Base-by-base conservation (phyloP, 2,888 invertebrate genomes). In the Monopis laevigella region DNA sequence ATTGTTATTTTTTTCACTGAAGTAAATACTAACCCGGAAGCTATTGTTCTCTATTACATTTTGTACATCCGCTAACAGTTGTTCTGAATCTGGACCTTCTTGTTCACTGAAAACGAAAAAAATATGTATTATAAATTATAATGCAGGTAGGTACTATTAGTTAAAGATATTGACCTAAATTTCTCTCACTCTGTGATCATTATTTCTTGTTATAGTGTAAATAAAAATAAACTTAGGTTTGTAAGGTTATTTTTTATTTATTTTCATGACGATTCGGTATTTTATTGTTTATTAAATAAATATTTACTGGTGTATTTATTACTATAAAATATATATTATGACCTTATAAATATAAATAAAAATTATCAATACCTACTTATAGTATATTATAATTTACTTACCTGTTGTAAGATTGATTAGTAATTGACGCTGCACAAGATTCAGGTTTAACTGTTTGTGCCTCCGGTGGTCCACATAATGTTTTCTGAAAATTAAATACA, bases 341-440 rank as follows among this genome's bases (percentile, higher is more conserved):
- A n/a, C n/a, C n/a, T n/a, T n/a, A n/a, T n/a, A n/a, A n/a, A n/a
- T n/a, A n/a, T n/a, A n/a, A n/a, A n/a, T n/a, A n/a, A n/a, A n/a
- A n/a, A n/a, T n/a, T n/a, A n/a, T n/a, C n/a, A n/a, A n/a, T n/a
- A n/a, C n/a, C n/a, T n/a, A n/a, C n/a, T n/a, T n/a, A n/a, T n/a
- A n/a, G n/a, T n/a, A n/a, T n/a, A n/a, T 24, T 30, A 11, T 11
- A 32, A 16, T n/a, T 40, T 21, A 34, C 24, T 24, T 51, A 73
- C 78, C 78, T 80, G 46, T 73, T 73, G 45, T 78, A 80, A 0
- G 78, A 77, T 39, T 72, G 75, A 45, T 78, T 77, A 27, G 5
- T n/a, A 6, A 71, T 57, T 3, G 78, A 74, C 12, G 65, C 62
- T 0, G 62, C 56, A 21, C 70, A 62, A 1, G 75, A 74, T 43